Percentiles rank a stretch among this genome's conserved stretches.
These are phyloP conservation scores for Urechis unicinctus DNA, from an alignment of 2,888 invertebrate species.

Conservation along the genomic window DNA sequence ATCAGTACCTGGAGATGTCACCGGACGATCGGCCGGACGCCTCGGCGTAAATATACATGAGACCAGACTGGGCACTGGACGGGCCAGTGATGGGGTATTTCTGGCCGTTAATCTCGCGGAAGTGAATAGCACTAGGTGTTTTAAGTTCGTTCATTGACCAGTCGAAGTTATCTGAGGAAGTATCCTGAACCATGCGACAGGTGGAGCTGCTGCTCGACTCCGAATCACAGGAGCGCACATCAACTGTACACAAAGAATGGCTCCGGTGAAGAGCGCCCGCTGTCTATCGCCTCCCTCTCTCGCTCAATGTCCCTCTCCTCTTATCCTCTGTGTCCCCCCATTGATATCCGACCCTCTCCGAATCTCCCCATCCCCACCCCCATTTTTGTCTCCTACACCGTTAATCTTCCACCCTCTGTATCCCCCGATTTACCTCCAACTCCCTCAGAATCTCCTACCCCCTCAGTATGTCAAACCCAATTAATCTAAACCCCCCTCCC, in stretches of 20 bases:
- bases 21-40: conserved; percentile 51
- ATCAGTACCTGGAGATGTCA: conserved; percentile 17
- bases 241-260: too few relatives aligned
- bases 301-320: background rate
- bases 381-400: too few relatives aligned
- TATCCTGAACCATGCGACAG: conserved; percentile 29
- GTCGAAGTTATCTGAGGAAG: conserved; percentile 24
- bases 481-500: too few relatives aligned
- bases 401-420: too few relatives aligned
- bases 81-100: conserved; percentile 20
- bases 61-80: conserved; percentile 9
- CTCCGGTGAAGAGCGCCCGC: background rate
- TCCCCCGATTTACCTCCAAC: too few relatives aligned
- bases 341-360: too few relatives aligned
- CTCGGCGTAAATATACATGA: conserved; percentile 40
- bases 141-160: conserved; percentile 14
- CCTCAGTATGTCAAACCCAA: too few relatives aligned
- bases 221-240: background rate
- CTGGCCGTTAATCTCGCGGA: conserved; percentile 2
- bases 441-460: too few relatives aligned
- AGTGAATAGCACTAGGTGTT: conserved; percentile 3
- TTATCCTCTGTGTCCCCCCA: background rate
- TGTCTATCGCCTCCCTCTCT: background rate
- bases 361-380: too few relatives aligned
- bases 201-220: too few relatives aligned